Evolutionary conservation across 2,113 vertebrate species (phyloP).

Genomic region (Engystomops pustulosus): DNA sequence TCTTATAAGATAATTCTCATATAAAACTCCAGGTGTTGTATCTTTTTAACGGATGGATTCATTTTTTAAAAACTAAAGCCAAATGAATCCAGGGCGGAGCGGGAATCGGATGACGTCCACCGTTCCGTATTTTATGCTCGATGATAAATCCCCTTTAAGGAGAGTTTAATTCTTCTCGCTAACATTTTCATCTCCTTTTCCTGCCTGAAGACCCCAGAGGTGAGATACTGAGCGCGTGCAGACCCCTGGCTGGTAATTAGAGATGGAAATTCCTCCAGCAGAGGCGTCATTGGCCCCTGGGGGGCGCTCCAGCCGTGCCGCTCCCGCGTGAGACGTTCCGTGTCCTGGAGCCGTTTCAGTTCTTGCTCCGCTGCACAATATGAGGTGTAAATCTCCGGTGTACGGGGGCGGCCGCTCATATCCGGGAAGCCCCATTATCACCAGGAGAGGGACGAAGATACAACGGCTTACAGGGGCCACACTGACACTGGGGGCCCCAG

Average conservation of each 20-base stretch:
- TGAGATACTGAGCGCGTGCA: not conserved
- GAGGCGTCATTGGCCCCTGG: not conserved
- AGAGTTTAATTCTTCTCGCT: too few relatives aligned
- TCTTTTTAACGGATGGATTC: too few relatives aligned
- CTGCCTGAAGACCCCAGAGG: not conserved
- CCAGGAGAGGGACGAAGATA: not conserved
- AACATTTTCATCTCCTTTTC: not conserved
- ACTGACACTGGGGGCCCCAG: not conserved
- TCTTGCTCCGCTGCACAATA: slow-evolving; percentile 11
- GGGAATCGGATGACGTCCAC: too few relatives aligned
- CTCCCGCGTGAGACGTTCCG: slow-evolving; percentile 1
- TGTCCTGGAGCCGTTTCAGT: not conserved
- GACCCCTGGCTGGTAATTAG: slow-evolving; percentile 19
- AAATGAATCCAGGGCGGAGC: too few relatives aligned
- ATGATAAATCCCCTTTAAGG: slow-evolving; percentile 12
- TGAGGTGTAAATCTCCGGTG: slow-evolving; percentile 23
- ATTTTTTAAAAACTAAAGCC: too few relatives aligned
- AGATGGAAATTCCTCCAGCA: slow-evolving; percentile 25
- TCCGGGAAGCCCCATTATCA: slow-evolving; percentile 13
- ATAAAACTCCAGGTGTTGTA: too few relatives aligned
- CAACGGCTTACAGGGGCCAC: not conserved
- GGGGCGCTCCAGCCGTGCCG: not conserved
- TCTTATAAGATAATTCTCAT: too few relatives aligned
- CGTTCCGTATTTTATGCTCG: too few relatives aligned
- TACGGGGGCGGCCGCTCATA: slow-evolving; percentile 16